Conservation (phyloP, 2,113 vertebrate genomes). For the Channa maculata region DNA sequence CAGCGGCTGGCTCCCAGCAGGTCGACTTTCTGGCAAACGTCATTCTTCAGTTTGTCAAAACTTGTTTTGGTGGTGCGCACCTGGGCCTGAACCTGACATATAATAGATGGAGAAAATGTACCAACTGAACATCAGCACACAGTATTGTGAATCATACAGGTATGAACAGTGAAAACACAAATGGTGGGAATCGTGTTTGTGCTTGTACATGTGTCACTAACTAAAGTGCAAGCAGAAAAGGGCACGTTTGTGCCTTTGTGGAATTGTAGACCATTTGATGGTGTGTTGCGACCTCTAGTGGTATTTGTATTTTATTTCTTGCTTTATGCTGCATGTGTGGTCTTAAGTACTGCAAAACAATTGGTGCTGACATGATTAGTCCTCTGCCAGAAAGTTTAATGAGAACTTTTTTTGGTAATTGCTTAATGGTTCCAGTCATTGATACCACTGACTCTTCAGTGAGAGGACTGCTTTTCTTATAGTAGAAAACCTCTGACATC, state of each 20-base stretch:
- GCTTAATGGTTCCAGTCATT: too few relatives aligned
- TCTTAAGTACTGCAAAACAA: background rate
- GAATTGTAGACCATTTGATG: background rate
- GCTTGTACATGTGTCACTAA: background rate
- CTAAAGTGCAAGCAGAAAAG: background rate
- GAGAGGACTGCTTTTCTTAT: too few relatives aligned
- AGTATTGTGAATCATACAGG: background rate
- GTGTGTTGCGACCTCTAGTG: slow-evolving; percentile 62
- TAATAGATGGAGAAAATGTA: background rate
- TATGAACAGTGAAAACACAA: slow-evolving; percentile 19
- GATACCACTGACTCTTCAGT: too few relatives aligned
- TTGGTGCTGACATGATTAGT: background rate
- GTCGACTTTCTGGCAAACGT: slow-evolving; percentile 98
- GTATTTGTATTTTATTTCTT: background rate
- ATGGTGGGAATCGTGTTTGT: slow-evolving; percentile 1
- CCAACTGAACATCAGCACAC: background rate
- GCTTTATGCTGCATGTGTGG: background rate
- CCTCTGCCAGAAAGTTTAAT: background rate
- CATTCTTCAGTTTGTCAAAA: slow-evolving; percentile 97
- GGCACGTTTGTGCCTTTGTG: background rate
- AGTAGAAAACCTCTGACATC: too few relatives aligned
- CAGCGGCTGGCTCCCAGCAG: slow-evolving; percentile 97
- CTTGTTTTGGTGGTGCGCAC: slow-evolving; percentile 92
- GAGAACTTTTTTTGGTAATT: background rate
- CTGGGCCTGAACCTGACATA: slow-evolving; percentile 93